Conservation (phyloP, 1,140 invertebrate species). For the Tetramorium alpestre region DNA sequence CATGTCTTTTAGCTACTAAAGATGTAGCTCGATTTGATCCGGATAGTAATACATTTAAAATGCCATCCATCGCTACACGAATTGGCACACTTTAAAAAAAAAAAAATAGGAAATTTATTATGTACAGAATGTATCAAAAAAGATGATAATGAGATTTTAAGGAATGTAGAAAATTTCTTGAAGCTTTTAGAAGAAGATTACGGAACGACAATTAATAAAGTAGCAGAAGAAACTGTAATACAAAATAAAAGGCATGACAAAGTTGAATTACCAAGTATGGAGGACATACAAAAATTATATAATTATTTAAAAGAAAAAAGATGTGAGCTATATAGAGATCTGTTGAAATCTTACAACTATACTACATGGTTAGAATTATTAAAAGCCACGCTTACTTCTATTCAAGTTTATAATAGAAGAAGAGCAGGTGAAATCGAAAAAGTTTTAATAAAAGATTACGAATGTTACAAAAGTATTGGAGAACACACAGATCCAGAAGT, state of each 20-base stretch:
- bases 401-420: slow-evolving; percentile 19
- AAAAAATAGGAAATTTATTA: neutral
- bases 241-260: neutral
- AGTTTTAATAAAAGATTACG: slow-evolving; percentile 13
- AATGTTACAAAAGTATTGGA: slow-evolving; percentile 26
- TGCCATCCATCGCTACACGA: neutral
- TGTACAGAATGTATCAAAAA: neutral
- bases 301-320: slow-evolving; percentile 1
- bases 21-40: neutral
- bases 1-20: neutral
- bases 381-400: slow-evolving; percentile 1
- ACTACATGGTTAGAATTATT: neutral
- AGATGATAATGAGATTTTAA: neutral
- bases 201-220: slow-evolving; percentile 24
- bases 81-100: neutral
- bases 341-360: neutral
- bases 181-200: neutral
- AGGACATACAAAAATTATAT: neutral
- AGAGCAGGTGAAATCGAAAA: slow-evolving; percentile 21
- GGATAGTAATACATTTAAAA: neutral
- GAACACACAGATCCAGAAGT: neutral
- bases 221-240: neutral
- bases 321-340: neutral
- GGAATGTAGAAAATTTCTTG: slow-evolving; percentile 1
- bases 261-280: slow-evolving; percentile 5